These are phyloP conservation scores for Sipha maydis DNA, from an alignment of 2,888 invertebrate genomes.

Conservation along the genomic window DNA sequence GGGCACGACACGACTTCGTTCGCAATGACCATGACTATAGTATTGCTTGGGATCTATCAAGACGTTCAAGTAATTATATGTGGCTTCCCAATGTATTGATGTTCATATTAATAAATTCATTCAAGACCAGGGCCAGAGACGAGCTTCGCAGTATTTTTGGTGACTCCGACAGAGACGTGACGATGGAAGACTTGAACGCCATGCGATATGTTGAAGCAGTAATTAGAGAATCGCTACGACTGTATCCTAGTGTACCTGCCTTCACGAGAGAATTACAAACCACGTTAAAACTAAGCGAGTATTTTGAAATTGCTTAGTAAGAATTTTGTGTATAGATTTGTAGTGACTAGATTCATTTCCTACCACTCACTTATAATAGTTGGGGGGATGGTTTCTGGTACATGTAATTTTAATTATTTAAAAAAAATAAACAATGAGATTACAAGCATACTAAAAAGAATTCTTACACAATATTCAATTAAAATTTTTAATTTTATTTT, in stretches of 20 bases:
- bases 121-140: constrained; percentile 9
- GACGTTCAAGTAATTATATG: constrained; percentile 66
- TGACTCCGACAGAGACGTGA: constrained; percentile 42
- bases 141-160: constrained; percentile 37
- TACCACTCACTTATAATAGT: no score
- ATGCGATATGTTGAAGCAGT: constrained; percentile 46
- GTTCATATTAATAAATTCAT: neutral
- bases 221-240: constrained; percentile 47
- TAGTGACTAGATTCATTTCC: no score
- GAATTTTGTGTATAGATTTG: no score
- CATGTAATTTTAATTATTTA: no score
- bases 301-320: no score
- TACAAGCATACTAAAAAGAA: no score
- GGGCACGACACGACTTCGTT: constrained; percentile 73
- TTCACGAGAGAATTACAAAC: neutral
- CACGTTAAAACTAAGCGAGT: constrained; percentile 13
- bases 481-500: no score
- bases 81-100: neutral
- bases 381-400: no score
- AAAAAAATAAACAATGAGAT: no score
- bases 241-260: constrained; percentile 44
- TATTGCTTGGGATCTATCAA: constrained; percentile 69
- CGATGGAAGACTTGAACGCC: constrained; percentile 28
- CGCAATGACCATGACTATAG: constrained; percentile 69
- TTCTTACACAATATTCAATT: no score